Evolutionary conservation across 1,140 invertebrate genomes (phyloP).

Genomic region (Hyphantria cunea): DNA sequence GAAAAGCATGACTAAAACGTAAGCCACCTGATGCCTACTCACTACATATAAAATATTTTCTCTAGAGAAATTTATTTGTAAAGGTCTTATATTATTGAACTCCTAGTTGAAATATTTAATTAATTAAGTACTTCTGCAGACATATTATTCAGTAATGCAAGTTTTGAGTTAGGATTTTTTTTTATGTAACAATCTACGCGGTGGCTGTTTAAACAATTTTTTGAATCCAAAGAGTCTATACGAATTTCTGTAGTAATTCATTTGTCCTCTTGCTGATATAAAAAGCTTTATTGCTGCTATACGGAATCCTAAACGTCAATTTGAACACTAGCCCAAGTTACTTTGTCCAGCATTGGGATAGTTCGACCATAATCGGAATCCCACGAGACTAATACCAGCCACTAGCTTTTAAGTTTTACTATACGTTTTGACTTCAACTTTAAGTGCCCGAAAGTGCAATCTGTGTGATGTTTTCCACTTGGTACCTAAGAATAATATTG

Average conservation of each 20-base stretch:
- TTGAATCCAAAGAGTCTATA: too few relatives aligned
- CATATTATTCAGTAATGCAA: conserved; percentile 3
- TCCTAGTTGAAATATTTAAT: not conserved
- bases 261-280: too few relatives aligned
- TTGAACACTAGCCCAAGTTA: conserved; percentile 9
- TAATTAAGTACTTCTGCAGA: conserved; percentile 11
- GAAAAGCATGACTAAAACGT: too few relatives aligned
- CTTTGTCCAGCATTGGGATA: conserved; percentile 8
- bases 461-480: conserved; percentile 36
- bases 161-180: conserved; percentile 18
- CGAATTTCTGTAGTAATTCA: too few relatives aligned
- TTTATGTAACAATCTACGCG: conserved; percentile 9
- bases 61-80: too few relatives aligned
- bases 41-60: too few relatives aligned
- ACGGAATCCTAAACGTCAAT: too few relatives aligned
- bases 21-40: too few relatives aligned
- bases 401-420: conserved; percentile 52
- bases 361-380: conserved; percentile 30
- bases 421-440: conserved; percentile 54
- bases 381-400: conserved; percentile 45
- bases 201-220: too few relatives aligned
- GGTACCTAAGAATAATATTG: conserved; percentile 1
- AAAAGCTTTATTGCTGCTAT: too few relatives aligned
- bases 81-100: too few relatives aligned
- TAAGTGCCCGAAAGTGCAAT: conserved; percentile 57